A percentile compares a stretch with the other conserved stretches of the same genome.
These are phyloP conservation scores for Oophaga sylvatica DNA, from an alignment of 2,797 vertebrate species.

Conservation along the genomic window DNA sequence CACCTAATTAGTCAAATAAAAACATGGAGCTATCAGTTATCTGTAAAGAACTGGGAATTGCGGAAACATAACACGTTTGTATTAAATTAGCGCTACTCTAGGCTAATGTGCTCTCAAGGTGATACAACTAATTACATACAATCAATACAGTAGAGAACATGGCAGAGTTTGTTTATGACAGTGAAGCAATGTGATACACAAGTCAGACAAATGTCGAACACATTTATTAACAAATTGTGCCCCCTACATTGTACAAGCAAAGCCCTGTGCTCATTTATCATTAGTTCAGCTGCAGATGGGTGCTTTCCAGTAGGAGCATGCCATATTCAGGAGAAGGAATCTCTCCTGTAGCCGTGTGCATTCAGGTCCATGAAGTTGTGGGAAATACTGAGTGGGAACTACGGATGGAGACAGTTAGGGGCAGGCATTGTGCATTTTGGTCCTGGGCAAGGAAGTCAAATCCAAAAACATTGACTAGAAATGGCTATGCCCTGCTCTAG, in stretches of 20 bases:
- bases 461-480: no score
- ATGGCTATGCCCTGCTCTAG: no score
- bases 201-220: slow-evolving; percentile 4
- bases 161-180: slow-evolving; percentile 21
- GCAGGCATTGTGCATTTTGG: neutral
- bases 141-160: slow-evolving; percentile 58
- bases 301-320: neutral
- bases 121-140: slow-evolving; percentile 58
- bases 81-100: slow-evolving; percentile 57
- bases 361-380: neutral
- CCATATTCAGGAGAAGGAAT: neutral
- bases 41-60: slow-evolving; percentile 59
- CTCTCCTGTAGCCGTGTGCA: neutral
- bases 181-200: slow-evolving; percentile 21
- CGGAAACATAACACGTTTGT: slow-evolving; percentile 49
- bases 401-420: neutral
- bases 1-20: slow-evolving; percentile 59
- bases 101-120: slow-evolving; percentile 59
- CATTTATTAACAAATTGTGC: slow-evolving; percentile 1
- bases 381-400: neutral
- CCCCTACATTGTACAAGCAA: neutral
- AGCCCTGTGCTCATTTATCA: neutral
- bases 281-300: neutral
- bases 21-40: slow-evolving; percentile 58
- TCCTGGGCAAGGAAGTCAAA: neutral